Percentiles rank a stretch among this genome's conserved stretches.
phyloP scores from a whole-genome alignment of 1,140 invertebrate genomes.

The Thaumatotibia leucotreta region DNA sequence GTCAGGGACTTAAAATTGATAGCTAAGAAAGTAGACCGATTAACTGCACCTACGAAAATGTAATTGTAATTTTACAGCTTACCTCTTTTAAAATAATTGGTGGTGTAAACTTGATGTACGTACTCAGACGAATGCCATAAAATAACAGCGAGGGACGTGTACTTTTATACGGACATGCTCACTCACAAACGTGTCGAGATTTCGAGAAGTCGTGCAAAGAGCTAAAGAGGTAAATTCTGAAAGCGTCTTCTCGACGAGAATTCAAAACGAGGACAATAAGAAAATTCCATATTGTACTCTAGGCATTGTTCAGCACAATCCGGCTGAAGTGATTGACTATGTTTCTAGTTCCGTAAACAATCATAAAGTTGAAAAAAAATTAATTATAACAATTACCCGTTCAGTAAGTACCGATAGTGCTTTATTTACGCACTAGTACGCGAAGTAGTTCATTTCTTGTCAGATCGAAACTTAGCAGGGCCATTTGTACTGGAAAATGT shows the following conservation, averaged over 20 bases:
- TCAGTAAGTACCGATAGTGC: too few species aligned
- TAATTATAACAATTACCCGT: too few species aligned
- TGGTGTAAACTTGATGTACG: neutral
- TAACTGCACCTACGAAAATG: neutral
- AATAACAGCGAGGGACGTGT: neutral
- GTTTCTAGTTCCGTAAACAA: too few species aligned
- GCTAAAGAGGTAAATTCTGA: neutral
- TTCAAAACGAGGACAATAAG: neutral
- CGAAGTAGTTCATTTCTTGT: too few species aligned
- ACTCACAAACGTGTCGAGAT: slow-evolving; percentile 3
- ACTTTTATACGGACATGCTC: neutral
- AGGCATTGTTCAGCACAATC: too few species aligned
- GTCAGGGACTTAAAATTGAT: neutral
- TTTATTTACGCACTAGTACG: too few species aligned
- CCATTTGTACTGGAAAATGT: too few species aligned
- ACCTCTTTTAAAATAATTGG: neutral
- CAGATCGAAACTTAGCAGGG: too few species aligned
- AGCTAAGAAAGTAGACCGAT: neutral
- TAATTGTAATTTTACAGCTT: neutral
- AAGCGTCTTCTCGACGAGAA: neutral
- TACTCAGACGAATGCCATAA: neutral
- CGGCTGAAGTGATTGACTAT: too few species aligned
- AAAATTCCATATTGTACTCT: too few species aligned
- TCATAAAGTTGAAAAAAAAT: too few species aligned
- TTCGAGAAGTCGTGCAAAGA: slow-evolving; percentile 11